Evolutionary conservation across 64 coral and sea anemone genomes (phyloP).

Genomic region (Porites australiensis): DNA sequence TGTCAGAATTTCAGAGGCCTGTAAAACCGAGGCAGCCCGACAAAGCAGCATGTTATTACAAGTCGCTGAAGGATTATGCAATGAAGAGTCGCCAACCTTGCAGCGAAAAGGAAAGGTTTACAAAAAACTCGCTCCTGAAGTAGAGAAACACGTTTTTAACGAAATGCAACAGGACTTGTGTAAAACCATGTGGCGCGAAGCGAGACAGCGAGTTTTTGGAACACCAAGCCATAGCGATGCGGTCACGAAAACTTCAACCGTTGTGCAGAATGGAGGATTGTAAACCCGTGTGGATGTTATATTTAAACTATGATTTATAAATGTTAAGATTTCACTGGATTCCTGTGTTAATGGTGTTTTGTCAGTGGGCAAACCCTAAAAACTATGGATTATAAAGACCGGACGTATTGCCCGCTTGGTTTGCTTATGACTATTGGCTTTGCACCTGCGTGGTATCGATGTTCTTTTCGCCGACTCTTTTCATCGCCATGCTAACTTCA

Average conservation of each 20-base stretch:
- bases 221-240: constrained; percentile 17
- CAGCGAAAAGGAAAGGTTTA: constrained; percentile 80
- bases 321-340: no score
- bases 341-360: no score
- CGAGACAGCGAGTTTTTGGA: constrained; percentile 69
- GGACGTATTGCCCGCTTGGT: no score
- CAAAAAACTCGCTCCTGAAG: constrained; percentile 90
- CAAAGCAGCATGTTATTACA: constrained; percentile 71
- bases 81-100: constrained; percentile 45
- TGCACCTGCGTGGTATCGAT: no score
- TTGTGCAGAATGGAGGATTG: no score
- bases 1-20: constrained; percentile 69
- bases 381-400: no score
- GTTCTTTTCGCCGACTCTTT: no score
- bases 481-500: no score
- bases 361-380: no score
- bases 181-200: constrained; percentile 81
- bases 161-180: constrained; percentile 82
- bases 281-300: background rate
- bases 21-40: constrained; percentile 73
- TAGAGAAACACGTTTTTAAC: constrained; percentile 85
- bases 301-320: background rate
- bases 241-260: background rate
- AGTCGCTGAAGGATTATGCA: constrained; percentile 73
- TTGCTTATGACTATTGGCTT: no score